Evolutionary conservation across 1,140 invertebrate genomes (phyloP).

Genomic region (Theocolax elegans): DNA sequence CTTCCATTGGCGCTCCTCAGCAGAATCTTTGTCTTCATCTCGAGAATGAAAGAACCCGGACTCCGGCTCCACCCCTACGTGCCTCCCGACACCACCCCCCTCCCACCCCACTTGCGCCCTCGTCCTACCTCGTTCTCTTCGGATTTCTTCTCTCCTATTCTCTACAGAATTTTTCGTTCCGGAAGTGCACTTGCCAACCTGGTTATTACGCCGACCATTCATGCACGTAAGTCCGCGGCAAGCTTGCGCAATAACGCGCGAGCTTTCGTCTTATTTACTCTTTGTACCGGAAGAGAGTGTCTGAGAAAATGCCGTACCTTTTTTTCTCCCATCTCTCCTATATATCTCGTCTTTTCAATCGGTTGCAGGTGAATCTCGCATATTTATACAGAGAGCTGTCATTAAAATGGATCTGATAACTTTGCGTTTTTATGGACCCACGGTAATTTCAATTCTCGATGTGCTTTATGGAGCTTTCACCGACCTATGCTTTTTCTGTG

Average conservation of each 20-base stretch:
- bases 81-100: background rate
- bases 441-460: slow-evolving; percentile 15
- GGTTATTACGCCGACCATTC: slow-evolving; percentile 8
- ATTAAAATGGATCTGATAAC: slow-evolving; percentile 31
- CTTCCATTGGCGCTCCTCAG: slow-evolving; percentile 20
- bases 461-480: background rate
- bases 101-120: background rate
- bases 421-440: background rate
- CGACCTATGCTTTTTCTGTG: background rate
- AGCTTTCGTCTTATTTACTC: slow-evolving; percentile 8
- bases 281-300: background rate
- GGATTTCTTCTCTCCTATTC: background rate
- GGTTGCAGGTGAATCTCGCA: slow-evolving; percentile 6
- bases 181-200: slow-evolving; percentile 9
- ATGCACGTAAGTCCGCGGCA: slow-evolving; percentile 16
- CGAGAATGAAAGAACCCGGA: slow-evolving; percentile 48
- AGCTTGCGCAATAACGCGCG: slow-evolving; percentile 32
- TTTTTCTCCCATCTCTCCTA: background rate
- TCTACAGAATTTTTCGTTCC: no score
- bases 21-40: slow-evolving; percentile 46
- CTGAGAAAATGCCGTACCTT: background rate
- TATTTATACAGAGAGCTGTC: slow-evolving; percentile 23
- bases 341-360: slow-evolving; percentile 7
- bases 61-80: slow-evolving; percentile 11
- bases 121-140: background rate